These are phyloP conservation scores for Tinamus guttatus DNA, from an alignment of 2,113 vertebrate genomes.

Conservation along the genomic window DNA sequence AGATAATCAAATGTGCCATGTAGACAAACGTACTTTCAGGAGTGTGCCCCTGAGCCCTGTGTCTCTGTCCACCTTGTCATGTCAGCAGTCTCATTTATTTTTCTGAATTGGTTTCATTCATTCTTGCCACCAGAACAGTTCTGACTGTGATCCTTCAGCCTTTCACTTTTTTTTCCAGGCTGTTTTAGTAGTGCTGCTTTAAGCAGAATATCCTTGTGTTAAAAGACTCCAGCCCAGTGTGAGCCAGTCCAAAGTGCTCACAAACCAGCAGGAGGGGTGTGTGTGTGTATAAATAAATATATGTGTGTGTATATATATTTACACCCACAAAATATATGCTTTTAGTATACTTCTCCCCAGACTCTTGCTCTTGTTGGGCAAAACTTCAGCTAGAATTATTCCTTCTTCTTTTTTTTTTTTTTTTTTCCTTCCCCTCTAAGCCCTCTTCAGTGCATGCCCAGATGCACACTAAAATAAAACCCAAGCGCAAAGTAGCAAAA, in stretches of 20 bases:
- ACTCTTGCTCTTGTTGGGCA: background rate
- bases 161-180: background rate
- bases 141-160: background rate
- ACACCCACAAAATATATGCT: background rate
- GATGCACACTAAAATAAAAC: background rate
- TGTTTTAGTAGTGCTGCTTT: background rate
- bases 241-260: background rate
- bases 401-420: background rate
- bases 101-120: background rate
- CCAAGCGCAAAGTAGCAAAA: background rate
- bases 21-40: background rate
- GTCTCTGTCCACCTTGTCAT: background rate
- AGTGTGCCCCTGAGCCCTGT: background rate
- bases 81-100: background rate
- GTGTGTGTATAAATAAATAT: background rate
- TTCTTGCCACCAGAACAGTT: background rate
- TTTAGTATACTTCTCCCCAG: background rate
- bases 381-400: background rate
- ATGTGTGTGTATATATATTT: background rate
- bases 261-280: background rate
- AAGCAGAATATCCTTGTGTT: background rate
- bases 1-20: background rate
- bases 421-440: background rate
- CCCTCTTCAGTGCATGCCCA: background rate
- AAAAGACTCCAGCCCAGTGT: background rate